phyloP scores from a whole-genome alignment of 53 echinoderm and acorn worm species.

The Holothuria scabra region DNA sequence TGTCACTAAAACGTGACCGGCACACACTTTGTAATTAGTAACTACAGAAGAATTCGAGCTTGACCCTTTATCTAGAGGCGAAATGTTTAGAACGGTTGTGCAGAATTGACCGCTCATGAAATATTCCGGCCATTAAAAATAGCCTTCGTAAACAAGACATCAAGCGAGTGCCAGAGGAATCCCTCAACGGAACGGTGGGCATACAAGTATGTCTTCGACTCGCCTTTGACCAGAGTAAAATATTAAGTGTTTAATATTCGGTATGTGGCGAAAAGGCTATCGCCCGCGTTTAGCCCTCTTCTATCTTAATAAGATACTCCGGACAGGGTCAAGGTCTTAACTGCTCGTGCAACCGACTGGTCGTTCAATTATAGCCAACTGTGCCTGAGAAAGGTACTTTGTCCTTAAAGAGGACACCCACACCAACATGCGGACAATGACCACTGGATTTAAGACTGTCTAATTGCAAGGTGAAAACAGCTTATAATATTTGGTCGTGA shows the following conservation, averaged over 20 bases:
- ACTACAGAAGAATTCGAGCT: background rate
- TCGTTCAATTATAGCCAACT: background rate
- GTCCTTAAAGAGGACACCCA: conserved; percentile 25
- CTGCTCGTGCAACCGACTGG: background rate
- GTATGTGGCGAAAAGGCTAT: too few species aligned
- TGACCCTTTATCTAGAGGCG: conserved; percentile 39
- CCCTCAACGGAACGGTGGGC: conserved; percentile 31
- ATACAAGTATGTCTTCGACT: conserved; percentile 17
- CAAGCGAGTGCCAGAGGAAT: conserved; percentile 29
- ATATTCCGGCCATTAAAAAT: conserved; percentile 23
- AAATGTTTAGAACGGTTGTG: conserved; percentile 24
- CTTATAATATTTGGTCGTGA: conserved; percentile 3
- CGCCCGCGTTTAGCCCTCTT: too few species aligned
- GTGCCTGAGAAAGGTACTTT: background rate
- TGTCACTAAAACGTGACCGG: too few species aligned
- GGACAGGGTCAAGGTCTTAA: conserved; percentile 31
- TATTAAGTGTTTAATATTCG: background rate
- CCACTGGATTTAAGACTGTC: conserved; percentile 14
- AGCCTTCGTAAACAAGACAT: background rate
- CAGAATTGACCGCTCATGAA: conserved; percentile 28
- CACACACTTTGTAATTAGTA: too few species aligned
- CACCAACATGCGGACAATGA: conserved; percentile 24
- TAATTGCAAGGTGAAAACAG: conserved; percentile 11
- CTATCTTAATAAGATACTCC: too few species aligned
- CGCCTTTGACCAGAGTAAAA: conserved; percentile 1